phyloP scores from a whole-genome alignment of 2,797 vertebrate genomes.

The Xiphophorus birchmanni region DNA sequence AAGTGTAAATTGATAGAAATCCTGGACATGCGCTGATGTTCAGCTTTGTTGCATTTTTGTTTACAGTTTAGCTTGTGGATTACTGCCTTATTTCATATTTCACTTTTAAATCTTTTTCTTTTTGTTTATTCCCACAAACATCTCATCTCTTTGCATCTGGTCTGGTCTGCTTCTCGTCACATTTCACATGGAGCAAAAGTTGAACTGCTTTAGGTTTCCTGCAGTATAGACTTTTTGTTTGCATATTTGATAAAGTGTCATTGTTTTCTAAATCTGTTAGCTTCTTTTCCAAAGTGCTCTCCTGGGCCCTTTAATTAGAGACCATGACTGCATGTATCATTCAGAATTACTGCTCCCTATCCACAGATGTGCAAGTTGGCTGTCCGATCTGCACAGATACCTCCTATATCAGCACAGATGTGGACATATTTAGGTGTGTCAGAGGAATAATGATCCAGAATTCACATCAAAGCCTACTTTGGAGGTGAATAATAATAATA shows the following conservation, averaged over 20 bases:
- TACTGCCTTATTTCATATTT: background rate
- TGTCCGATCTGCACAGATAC: background rate
- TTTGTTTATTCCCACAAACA: background rate
- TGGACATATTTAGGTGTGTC: background rate
- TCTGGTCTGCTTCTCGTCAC: background rate
- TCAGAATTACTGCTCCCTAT: background rate
- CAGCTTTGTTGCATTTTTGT: background rate
- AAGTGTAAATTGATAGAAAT: background rate
- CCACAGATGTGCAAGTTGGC: background rate
- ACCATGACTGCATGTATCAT: background rate
- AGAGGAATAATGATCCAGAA: background rate
- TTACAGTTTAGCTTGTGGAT: background rate
- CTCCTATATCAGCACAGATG: background rate
- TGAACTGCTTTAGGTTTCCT: background rate
- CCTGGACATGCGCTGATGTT: background rate
- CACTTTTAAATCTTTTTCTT: background rate
- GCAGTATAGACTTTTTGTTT: background rate
- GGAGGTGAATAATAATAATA: background rate
- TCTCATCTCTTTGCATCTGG: background rate
- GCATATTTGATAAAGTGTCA: background rate
- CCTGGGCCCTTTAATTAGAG: background rate
- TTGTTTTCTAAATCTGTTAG: background rate
- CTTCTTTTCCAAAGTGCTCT: background rate
- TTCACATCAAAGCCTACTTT: background rate
- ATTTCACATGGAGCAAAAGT: background rate